These are phyloP conservation scores for Agrotis puta DNA, from an alignment of 2,888 invertebrate genomes.

Conservation along the genomic window DNA sequence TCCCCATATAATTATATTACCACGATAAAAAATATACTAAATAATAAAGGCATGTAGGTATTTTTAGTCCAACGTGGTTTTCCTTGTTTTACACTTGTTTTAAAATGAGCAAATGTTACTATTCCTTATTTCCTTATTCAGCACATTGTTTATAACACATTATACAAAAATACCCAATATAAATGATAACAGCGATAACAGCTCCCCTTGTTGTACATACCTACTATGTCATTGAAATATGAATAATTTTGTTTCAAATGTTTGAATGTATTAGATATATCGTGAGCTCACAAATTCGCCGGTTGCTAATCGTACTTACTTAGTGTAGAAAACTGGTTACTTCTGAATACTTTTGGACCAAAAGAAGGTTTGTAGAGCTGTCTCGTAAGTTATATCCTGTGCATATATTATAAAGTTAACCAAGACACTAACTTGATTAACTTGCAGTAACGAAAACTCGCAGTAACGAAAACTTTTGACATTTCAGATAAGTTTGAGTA, in stretches of 20 bases:
- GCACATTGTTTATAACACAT: neutral
- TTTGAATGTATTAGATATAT: neutral
- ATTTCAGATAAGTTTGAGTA: no score
- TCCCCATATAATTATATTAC: no score
- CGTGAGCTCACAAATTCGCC: no score
- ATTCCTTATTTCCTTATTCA: constrained; percentile 7
- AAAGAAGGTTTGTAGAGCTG: neutral
- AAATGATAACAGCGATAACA: neutral
- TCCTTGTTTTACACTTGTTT: no score
- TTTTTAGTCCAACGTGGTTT: neutral
- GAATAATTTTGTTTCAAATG: neutral
- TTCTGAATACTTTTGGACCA: neutral
- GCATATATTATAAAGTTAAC: no score
- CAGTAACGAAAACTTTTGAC: no score
- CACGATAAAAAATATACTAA: no score
- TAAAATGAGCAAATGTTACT: neutral
- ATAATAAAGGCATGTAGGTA: no score
- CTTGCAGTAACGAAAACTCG: neutral
- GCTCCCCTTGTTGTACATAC: no score
- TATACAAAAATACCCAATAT: neutral
- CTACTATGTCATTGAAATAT: neutral
- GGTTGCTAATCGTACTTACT: no score
- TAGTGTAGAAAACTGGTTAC: neutral
- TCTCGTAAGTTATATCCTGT: neutral
- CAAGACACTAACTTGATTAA: no score